A percentile compares a stretch with the other conserved stretches of the same genome.
Conservation (phyloP, 2,113 vertebrate genomes). For the Erythrocercus mccallii region DNA sequence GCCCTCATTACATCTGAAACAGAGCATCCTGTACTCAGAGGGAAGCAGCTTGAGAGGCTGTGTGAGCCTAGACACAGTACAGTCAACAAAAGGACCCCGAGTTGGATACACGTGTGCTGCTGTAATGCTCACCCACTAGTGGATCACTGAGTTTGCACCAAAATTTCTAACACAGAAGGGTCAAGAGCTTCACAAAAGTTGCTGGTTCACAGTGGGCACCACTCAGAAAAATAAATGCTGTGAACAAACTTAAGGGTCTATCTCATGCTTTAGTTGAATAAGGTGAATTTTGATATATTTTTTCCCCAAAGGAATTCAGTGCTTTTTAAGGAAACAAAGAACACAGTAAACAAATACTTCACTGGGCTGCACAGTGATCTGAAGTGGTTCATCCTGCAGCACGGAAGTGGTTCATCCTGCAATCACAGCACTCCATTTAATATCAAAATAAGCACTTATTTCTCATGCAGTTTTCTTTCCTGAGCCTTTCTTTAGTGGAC, state of each 20-base stretch:
- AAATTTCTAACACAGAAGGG: neutral
- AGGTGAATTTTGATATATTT: neutral
- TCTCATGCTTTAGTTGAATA: neutral
- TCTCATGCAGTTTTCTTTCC: neutral
- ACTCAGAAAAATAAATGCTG: neutral
- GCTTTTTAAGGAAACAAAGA: neutral
- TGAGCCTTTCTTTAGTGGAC: neutral
- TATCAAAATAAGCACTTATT: conserved; percentile 1
- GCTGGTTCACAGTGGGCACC: neutral
- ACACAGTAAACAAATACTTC: neutral
- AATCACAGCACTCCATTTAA: neutral
- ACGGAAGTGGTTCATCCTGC: neutral
- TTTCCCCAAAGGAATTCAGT: neutral
- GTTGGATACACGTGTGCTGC: accelerated
- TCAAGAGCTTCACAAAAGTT: neutral
- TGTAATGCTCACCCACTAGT: neutral
- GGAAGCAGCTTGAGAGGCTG: neutral
- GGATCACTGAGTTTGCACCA: neutral
- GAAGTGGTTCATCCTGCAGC: neutral
- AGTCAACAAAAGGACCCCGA: accelerated
- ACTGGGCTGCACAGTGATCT: neutral
- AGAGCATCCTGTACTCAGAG: neutral
- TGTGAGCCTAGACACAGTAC: accelerated
- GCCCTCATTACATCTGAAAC: accelerated
- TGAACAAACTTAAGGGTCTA: neutral